phyloP scores from a whole-genome alignment of 2,113 vertebrate species.

The Physeter macrocephalus region DNA sequence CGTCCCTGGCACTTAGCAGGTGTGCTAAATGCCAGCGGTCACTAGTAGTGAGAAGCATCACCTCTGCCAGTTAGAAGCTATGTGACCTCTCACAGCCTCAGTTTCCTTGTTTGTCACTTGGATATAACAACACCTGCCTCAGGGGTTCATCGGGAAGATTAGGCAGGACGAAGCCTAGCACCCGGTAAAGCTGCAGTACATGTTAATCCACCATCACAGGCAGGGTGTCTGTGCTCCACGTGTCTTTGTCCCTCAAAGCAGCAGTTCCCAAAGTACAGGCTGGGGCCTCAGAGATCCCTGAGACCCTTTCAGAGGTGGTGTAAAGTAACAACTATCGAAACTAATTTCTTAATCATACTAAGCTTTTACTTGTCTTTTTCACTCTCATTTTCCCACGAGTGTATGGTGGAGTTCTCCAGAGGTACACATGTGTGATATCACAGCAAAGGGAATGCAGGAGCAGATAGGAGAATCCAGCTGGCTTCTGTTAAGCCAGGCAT shows the following conservation, averaged over 20 bases:
- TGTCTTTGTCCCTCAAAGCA: not conserved
- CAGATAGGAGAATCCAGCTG: not conserved
- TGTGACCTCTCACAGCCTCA: not conserved
- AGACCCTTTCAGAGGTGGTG: not conserved
- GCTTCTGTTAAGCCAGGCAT: not conserved
- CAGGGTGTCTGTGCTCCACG: rapidly evolving
- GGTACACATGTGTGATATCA: rapidly evolving
- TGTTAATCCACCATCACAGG: rapidly evolving
- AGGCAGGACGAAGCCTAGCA: rapidly evolving
- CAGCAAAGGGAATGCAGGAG: not conserved
- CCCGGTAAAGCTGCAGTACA: rapidly evolving
- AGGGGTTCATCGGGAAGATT: not conserved
- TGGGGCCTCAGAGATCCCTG: not conserved
- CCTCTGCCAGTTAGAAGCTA: not conserved
- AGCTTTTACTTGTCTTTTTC: not conserved
- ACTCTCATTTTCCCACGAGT: not conserved
- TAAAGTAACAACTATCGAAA: not conserved
- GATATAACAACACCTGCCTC: too few relatives aligned
- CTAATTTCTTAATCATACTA: not conserved
- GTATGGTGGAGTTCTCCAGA: not conserved
- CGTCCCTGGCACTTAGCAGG: not conserved
- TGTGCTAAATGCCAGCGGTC: not conserved
- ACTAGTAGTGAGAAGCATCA: not conserved
- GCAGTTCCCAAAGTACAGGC: not conserved
- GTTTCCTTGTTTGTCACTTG: not conserved